phyloP scores from a whole-genome alignment of 1,140 invertebrate species.

The Manduca sexta region DNA sequence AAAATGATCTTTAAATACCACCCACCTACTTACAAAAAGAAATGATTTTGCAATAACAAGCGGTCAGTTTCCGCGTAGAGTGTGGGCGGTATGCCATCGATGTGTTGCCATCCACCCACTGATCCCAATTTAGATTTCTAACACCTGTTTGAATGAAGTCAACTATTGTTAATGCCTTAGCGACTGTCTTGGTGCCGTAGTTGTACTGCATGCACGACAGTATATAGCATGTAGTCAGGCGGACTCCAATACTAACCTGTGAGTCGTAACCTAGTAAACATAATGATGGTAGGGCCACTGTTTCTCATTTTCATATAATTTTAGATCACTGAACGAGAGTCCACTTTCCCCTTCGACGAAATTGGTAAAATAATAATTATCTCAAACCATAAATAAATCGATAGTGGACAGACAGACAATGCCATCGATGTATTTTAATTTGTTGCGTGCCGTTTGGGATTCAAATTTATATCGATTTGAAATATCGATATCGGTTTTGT shows the following conservation, averaged over 20 bases:
- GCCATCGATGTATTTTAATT: constrained; percentile 1
- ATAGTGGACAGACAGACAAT: not conserved
- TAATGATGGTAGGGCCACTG: not conserved
- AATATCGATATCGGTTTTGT: not conserved
- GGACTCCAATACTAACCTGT: too few relatives aligned
- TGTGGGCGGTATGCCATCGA: constrained; percentile 7
- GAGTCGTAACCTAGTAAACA: too few relatives aligned
- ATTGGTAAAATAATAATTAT: constrained; percentile 2
- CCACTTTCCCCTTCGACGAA: constrained; percentile 28
- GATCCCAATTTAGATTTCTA: not conserved
- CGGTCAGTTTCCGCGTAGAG: not conserved
- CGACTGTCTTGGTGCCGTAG: not conserved
- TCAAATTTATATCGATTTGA: not conserved
- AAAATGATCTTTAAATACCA: too few relatives aligned
- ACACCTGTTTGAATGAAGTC: not conserved
- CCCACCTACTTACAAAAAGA: constrained; percentile 1
- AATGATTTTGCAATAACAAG: constrained; percentile 1
- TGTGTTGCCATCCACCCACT: not conserved
- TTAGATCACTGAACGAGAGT: constrained; percentile 37
- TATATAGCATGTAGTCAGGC: too few relatives aligned
- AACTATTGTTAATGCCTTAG: not conserved
- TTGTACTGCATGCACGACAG: too few relatives aligned
- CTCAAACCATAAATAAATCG: constrained; percentile 21
- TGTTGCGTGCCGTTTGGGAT: not conserved
- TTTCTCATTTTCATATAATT: constrained; percentile 14